phyloP scores from a whole-genome alignment of 2,113 vertebrate species.

The Sciurus niger region DNA sequence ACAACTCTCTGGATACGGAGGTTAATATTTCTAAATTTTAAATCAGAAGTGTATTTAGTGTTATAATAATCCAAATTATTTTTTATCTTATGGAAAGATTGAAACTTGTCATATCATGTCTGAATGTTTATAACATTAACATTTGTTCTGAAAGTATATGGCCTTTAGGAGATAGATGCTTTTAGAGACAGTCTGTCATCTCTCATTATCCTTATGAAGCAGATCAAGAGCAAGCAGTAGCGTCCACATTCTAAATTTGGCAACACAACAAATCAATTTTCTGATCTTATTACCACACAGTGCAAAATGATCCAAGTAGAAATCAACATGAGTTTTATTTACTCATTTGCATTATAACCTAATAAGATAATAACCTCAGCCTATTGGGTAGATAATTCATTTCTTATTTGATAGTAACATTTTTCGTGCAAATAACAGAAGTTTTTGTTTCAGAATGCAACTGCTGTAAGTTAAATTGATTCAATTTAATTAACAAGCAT shows the following conservation, averaged over 20 bases:
- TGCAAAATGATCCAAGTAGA: slow-evolving; percentile 30
- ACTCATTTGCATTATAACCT: slow-evolving; percentile 43
- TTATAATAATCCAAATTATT: slow-evolving; percentile 29
- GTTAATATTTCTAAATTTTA: slow-evolving; percentile 1
- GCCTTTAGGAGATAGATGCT: background rate
- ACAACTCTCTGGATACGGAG: background rate
- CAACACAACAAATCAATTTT: background rate
- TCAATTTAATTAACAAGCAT: slow-evolving; percentile 80
- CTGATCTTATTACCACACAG: slow-evolving; percentile 33
- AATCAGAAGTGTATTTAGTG: background rate
- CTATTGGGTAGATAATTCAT: slow-evolving; percentile 39
- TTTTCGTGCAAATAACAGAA: slow-evolving; percentile 48
- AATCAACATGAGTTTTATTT: slow-evolving; percentile 67
- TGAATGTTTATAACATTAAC: background rate
- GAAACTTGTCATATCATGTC: background rate
- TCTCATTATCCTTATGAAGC: background rate
- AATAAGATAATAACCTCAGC: slow-evolving; percentile 59
- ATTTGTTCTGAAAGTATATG: slow-evolving; percentile 1
- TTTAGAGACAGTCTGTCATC: background rate
- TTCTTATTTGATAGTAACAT: slow-evolving; percentile 40
- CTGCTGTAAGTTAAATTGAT: slow-evolving; percentile 80
- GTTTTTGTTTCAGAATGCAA: slow-evolving; percentile 47
- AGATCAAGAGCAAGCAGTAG: background rate
- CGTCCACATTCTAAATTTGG: background rate
- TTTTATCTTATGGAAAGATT: slow-evolving; percentile 33